These are phyloP conservation scores for Chaenodraco wilsoni DNA, from an alignment of 2,797 vertebrate species.

Conservation along the genomic window DNA sequence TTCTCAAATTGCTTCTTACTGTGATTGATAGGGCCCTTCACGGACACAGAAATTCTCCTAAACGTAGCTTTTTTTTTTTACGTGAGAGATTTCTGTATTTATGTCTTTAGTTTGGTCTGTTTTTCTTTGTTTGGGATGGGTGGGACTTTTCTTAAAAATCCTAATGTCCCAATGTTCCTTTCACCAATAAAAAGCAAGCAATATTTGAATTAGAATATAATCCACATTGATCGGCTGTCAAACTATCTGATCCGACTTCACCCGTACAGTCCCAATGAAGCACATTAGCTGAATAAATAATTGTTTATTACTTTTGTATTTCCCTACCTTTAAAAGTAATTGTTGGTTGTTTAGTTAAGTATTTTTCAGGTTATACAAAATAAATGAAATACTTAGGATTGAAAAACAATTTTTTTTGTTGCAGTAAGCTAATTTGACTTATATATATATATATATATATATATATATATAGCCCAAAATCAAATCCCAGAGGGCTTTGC, in stretches of 20 bases:
- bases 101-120: background rate
- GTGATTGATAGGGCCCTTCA: conserved; percentile 17
- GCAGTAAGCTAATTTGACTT: background rate
- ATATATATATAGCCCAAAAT: background rate
- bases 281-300: background rate
- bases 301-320: background rate
- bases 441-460: too few relatives aligned
- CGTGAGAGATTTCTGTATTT: background rate
- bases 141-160: too few relatives aligned
- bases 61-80: conserved; percentile 3
- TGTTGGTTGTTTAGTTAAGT: background rate
- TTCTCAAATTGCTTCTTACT: conserved; percentile 3
- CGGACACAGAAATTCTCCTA: background rate
- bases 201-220: background rate
- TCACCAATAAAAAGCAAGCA: background rate
- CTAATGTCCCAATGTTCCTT: background rate
- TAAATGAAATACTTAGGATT: background rate
- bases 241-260: conserved; percentile 16
- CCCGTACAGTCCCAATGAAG: background rate
- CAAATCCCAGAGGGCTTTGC: background rate
- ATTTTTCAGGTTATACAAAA: background rate
- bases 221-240: background rate
- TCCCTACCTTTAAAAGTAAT: background rate
- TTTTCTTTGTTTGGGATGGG: background rate
- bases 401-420: background rate